phyloP scores from a whole-genome alignment of 2,888 invertebrate species.

The Caprella mutica region DNA sequence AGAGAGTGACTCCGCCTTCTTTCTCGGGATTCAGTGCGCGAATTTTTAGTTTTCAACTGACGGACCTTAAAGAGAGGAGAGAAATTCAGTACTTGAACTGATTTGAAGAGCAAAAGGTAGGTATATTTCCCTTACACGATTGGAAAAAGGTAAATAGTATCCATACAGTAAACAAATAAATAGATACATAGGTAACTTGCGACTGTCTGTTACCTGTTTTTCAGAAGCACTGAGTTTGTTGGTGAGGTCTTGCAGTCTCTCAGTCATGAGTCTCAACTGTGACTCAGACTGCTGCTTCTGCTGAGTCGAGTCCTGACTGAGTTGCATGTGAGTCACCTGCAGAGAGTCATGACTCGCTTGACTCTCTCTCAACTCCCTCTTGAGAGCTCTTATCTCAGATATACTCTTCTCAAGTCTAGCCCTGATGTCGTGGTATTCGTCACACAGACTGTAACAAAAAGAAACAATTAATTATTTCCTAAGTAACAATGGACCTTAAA shows the following conservation, averaged over 20 bases:
- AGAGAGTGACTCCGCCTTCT: constrained; percentile 69
- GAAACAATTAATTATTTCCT: neutral
- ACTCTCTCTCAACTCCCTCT: constrained; percentile 64
- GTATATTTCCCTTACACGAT: no score
- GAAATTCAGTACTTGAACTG: no score
- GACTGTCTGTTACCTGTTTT: constrained; percentile 53
- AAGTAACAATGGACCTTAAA: neutral
- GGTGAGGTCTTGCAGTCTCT: constrained; percentile 70
- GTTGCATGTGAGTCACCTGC: constrained; percentile 63
- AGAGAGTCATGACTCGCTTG: constrained; percentile 67
- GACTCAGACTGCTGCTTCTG: constrained; percentile 47
- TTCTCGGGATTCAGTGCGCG: constrained; percentile 62
- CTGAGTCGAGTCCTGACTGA: constrained; percentile 58
- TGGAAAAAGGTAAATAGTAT: no score
- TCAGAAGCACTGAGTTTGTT: constrained; percentile 68
- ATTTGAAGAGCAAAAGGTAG: no score
- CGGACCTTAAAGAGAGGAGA: constrained; percentile 44
- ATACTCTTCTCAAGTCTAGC: constrained; percentile 70
- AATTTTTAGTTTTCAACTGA: constrained; percentile 63
- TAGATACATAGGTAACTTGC: no score
- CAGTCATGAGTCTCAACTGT: constrained; percentile 60
- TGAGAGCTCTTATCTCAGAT: constrained; percentile 69
- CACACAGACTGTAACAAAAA: constrained; percentile 50
- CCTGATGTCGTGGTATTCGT: constrained; percentile 65
- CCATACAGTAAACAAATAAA: no score